These are phyloP conservation scores for Zapus hudsonius DNA, from an alignment of 2,113 vertebrate genomes.

Conservation along the genomic window DNA sequence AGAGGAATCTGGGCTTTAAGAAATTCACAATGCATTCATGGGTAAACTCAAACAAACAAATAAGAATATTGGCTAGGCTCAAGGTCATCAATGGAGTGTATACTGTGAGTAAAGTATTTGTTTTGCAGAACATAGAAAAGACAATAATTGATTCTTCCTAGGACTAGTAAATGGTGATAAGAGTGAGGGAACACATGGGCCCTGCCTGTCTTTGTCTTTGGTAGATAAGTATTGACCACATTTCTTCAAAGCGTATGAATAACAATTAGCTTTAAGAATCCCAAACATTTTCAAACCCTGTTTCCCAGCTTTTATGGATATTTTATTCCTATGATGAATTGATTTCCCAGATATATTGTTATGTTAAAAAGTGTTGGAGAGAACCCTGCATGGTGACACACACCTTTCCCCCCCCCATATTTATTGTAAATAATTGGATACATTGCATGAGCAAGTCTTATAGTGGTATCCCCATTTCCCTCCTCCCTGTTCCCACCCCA, in stretches of 20 bases:
- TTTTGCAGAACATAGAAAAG: background rate
- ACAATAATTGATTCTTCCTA: background rate
- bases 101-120: background rate
- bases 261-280: constrained; percentile 34
- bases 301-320: background rate
- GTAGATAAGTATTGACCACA: background rate
- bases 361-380: background rate
- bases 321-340: background rate
- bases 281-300: background rate
- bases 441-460: no score
- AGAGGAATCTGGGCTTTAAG: constrained; percentile 8
- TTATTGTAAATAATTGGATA: no score
- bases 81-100: background rate
- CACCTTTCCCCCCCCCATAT: no score
- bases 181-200: background rate
- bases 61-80: background rate
- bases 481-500: no score
- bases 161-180: background rate
- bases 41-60: constrained; percentile 11
- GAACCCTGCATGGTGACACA: no score
- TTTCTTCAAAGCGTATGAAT: constrained; percentile 6
- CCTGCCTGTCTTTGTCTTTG: background rate
- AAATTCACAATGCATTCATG: background rate
- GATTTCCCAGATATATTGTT: background rate
- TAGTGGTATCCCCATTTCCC: no score